Conservation (phyloP, 2,113 vertebrate genomes). For the Oncorhynchus clarkii region DNA sequence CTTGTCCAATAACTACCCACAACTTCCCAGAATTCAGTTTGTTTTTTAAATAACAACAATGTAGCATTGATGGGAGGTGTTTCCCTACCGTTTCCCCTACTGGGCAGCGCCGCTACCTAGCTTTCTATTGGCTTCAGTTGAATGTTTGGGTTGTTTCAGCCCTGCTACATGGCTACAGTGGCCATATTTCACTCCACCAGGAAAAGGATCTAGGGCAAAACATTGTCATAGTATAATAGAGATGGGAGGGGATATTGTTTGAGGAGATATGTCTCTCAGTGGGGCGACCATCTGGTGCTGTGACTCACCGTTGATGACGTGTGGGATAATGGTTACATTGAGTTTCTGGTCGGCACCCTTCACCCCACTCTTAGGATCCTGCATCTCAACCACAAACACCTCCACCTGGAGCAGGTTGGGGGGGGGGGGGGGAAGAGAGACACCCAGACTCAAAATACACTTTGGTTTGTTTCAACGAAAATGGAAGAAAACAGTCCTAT, state of each 20-base stretch:
- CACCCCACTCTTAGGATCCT: constrained; percentile 80
- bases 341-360: constrained; percentile 82
- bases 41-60: not conserved
- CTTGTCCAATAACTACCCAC: not conserved
- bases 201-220: too few relatives aligned
- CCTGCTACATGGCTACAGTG: too few relatives aligned
- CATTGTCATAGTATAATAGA: too few relatives aligned
- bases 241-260: not conserved
- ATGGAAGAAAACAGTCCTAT: not conserved
- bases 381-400: constrained; percentile 86
- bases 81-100: too few relatives aligned
- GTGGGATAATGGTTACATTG: constrained; percentile 79
- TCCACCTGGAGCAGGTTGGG: constrained; percentile 77
- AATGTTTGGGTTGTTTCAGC: not conserved
- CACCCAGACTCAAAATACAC: not conserved
- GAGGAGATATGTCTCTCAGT: too few relatives aligned
- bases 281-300: not conserved
- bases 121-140: not conserved
- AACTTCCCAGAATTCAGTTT: not conserved
- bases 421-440: not conserved
- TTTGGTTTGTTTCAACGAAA: not conserved
- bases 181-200: too few relatives aligned
- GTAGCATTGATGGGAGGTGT: too few relatives aligned
- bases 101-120: too few relatives aligned
- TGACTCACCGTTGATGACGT: constrained; percentile 83